Percentiles rank a stretch among this genome's conserved stretches.
These are phyloP conservation scores for Lacanobia wlatinum DNA, from an alignment of 2,888 invertebrate genomes.

Conservation along the genomic window DNA sequence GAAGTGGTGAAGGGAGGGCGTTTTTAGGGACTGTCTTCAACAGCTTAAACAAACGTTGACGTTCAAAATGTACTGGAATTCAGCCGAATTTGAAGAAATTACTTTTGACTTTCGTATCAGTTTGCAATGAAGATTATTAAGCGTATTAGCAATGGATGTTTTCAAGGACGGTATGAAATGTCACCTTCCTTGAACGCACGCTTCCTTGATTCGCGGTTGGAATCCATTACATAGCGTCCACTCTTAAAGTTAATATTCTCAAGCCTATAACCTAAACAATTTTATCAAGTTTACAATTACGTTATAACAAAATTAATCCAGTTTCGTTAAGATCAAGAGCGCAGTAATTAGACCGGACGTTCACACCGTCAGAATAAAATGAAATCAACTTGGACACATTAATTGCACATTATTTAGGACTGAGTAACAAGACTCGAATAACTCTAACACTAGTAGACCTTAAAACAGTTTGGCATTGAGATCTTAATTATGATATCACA, in stretches of 20 bases:
- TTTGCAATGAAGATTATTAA: background rate
- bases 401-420: conserved; percentile 51
- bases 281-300: conserved; percentile 10
- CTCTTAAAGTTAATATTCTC: background rate
- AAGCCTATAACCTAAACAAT: background rate
- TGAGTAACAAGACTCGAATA: conserved; percentile 29
- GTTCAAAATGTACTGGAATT: too few relatives aligned
- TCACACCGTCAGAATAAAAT: conserved; percentile 53
- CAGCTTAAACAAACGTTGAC: too few relatives aligned
- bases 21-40: too few relatives aligned
- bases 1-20: too few relatives aligned
- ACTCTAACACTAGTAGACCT: conserved; percentile 11
- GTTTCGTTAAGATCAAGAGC: conserved; percentile 41
- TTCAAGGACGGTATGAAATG: background rate
- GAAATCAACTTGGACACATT: conserved; percentile 51
- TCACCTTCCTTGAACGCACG: background rate
- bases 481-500: conserved; percentile 34
- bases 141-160: background rate
- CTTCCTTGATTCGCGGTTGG: background rate
- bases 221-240: background rate
- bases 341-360: conserved; percentile 41
- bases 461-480: conserved; percentile 46
- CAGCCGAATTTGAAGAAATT: too few relatives aligned
- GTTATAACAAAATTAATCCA: conserved; percentile 33
- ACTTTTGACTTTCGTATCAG: background rate